Evolutionary conservation across 2,888 invertebrate species (phyloP).

Genomic region (Digitonthophagus gazella): DNA sequence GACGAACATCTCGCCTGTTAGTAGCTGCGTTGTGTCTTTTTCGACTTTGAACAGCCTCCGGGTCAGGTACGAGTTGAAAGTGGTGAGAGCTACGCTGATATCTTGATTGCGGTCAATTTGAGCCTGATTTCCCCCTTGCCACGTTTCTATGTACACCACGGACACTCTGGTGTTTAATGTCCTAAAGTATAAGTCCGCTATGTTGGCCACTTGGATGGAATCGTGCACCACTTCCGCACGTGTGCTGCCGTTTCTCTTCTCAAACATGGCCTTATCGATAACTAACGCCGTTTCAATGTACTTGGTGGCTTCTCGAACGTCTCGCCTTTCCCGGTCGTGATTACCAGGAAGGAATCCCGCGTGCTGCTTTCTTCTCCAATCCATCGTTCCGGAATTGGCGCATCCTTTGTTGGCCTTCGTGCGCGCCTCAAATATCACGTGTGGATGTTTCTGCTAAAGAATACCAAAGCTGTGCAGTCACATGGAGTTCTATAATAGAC

Average conservation of each 20-base stretch:
- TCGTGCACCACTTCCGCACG: conserved; percentile 88
- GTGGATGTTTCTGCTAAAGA: conserved; percentile 94
- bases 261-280: conserved; percentile 96
- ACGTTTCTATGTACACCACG: conserved; percentile 94
- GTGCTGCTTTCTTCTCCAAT: conserved; percentile 64
- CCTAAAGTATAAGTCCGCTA: conserved; percentile 83
- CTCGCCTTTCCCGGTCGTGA: conserved; percentile 55
- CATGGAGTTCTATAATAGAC: conserved; percentile 32
- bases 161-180: conserved; percentile 92
- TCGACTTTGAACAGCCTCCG: conserved; percentile 82
- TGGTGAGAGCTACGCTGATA: conserved; percentile 83
- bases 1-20: conserved; percentile 85
- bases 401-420: conserved; percentile 90
- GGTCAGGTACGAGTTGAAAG: conserved; percentile 89
- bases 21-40: conserved; percentile 88
- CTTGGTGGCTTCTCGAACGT: conserved; percentile 87
- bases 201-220: conserved; percentile 95
- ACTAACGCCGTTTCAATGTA: conserved; percentile 95
- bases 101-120: conserved; percentile 80
- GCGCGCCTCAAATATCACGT: conserved; percentile 94
- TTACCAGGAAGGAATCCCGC: conserved; percentile 53
- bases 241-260: conserved; percentile 85
- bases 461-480: conserved; percentile 55
- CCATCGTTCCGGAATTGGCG: conserved; percentile 76
- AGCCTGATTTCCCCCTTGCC: conserved; percentile 89